Base-by-base conservation (phyloP, 2,113 vertebrate species). In the Lipophrys pholis region DNA sequence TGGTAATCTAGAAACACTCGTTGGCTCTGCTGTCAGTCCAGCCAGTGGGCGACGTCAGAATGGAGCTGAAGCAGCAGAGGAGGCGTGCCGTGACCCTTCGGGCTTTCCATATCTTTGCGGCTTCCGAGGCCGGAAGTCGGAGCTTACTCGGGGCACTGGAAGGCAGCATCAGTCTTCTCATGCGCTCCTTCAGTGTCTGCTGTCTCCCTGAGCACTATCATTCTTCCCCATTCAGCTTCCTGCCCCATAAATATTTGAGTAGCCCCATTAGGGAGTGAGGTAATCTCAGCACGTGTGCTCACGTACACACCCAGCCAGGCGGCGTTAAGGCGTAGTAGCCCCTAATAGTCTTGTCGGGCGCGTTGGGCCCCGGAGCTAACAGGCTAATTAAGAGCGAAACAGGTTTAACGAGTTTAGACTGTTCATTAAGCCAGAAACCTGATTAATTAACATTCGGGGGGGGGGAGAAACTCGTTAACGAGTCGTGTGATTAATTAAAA, bases 191-290 rank as follows among this genome's bases (percentile, higher is more conserved):
- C 81, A 50, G 63, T 73, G 77, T 73, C 81, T 39, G 60, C 80
- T 60, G 83, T 86, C 81, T 86, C 74, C 83, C 77, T 84, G 64
- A 81, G 73, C 84, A 40, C 79, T 50, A 83, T 81, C 83, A 70
- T 79, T 87, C 84, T 69, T 80, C 70, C 70, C 80, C 78, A 50
- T 76, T 87, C 84, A 79, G 78, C 85, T 90, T 90, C 89, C 89
- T 88, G 85, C 73, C 74, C 76, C 55, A 91, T 91, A 76, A 91
- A 91, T 91, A 89, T 91, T 89, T 89, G 76, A 91, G 76, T 60
- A 85, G 70, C 73, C 61, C 87, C 85, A 89, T 91, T 91, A 91
- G 84, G 21, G 75, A 57, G 74, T 76, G 83, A 88, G 87, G 85
- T 88, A 58, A 88, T 87, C 76, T 84, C 12, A 66, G 85, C 69